Base-by-base conservation (phyloP, 2,888 invertebrate species). In the Trissoscelio sp. region DNA sequence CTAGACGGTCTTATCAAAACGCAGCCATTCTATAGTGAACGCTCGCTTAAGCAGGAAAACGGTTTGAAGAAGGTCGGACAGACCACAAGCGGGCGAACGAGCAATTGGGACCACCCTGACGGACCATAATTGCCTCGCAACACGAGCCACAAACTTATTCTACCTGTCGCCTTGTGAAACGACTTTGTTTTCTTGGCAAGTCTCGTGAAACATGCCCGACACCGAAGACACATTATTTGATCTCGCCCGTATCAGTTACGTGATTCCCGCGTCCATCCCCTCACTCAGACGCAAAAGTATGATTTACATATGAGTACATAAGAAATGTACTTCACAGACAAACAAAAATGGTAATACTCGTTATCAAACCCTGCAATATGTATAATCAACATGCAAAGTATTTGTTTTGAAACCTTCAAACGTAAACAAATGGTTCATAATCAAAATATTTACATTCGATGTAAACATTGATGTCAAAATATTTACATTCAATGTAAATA, bases 121-220 rank as follows among this genome's bases (percentile, higher is more conserved):
- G 75, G 72, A 67, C 74, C 79, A 75, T 82, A 79, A 79, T 82
- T 79, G 82, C 75, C 74, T 78, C 73, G 72, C 77, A 79, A 78
- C 78, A 72, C 67, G 72, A 79, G 79, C 73, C 57, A 81, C 55
- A 79, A 79, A 79, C 73, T 75, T 85, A 79, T 83, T 82, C 75
- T 83, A 82, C 83, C 85, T 86, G 85, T 85, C 85, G 84, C 82
- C 81, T 78, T 48, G 62, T 64, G 70, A 78, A 78, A 78, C 78
- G 78, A 78, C 78, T 78, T 70, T 78, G 78, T 78, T 78, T 78
- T 57, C 77, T 69, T 70, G 77, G 18, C 62, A 57, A 70, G 69
- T 78, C 77, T 57, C 48, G 70, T 48, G 69, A 78, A 78, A 70
- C 70, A 28, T 60, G 69, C 37, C 62, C 67, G 46, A 69, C 77